Conservation (phyloP, 2,888 invertebrate species). For the Drosophila falleni region DNA sequence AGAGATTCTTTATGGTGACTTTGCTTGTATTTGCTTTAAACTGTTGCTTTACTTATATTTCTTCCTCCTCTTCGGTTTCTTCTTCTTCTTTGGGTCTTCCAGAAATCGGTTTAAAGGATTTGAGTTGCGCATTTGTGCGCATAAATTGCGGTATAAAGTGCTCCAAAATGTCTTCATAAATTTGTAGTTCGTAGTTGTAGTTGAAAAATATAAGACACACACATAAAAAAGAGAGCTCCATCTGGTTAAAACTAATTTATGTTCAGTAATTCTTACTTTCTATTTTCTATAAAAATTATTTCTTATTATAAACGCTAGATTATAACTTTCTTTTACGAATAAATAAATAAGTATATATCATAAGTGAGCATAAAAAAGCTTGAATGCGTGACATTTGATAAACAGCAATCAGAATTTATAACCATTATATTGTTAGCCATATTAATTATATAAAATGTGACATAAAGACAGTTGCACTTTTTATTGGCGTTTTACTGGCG, state of each 20-base stretch:
- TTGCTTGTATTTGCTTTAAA: conserved; percentile 49
- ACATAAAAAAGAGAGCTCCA: neutral
- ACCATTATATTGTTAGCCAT: conserved; percentile 44
- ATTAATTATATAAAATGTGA: conserved; percentile 54
- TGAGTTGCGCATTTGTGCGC: conserved; percentile 57
- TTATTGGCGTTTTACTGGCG: conserved; percentile 26
- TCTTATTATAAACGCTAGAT: conserved; percentile 1
- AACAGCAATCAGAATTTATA: conserved; percentile 39
- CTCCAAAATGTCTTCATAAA: conserved; percentile 68
- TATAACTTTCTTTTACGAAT: conserved; percentile 12
- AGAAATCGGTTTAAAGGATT: conserved; percentile 76
- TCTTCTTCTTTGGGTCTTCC: conserved; percentile 43
- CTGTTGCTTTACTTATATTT: conserved; percentile 36
- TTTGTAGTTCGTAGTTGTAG: conserved; percentile 16
- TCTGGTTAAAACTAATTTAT: conserved; percentile 10
- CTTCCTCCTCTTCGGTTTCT: conserved; percentile 10
- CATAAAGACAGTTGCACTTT: conserved; percentile 43
- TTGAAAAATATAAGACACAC: conserved; percentile 6
- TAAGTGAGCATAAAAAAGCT: conserved; percentile 29
- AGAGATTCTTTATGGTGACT: conserved; percentile 73
- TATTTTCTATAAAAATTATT: neutral
- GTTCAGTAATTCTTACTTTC: conserved; percentile 5
- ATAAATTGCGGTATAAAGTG: conserved; percentile 64
- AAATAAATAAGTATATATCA: neutral
- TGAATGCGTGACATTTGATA: conserved; percentile 37